A percentile compares a stretch with the other conserved stretches of the same genome.
Conservation (phyloP, 2,888 invertebrate genomes). For the Cantharis lateralis region DNA sequence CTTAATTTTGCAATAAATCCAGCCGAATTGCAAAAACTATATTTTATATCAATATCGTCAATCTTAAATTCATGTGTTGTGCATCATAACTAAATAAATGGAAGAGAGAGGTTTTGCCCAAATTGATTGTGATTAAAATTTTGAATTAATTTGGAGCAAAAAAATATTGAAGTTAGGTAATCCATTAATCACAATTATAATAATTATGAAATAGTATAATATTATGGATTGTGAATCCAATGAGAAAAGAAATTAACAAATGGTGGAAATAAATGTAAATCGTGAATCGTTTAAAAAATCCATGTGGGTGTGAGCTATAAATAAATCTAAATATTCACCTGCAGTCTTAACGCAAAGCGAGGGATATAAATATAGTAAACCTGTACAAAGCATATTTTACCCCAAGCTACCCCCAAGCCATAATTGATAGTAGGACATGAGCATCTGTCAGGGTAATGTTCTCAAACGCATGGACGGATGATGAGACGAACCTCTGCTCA, state of each 20-base stretch:
- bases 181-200: too few relatives aligned
- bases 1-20: neutral
- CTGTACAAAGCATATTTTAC: constrained; percentile 22
- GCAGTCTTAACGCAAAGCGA: constrained; percentile 11
- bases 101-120: neutral
- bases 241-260: too few relatives aligned
- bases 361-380: constrained; percentile 8
- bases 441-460: constrained; percentile 46
- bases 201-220: too few relatives aligned
- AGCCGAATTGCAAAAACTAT: neutral
- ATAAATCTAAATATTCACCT: constrained; percentile 16
- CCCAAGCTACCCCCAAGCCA: constrained; percentile 29
- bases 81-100: neutral
- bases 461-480: constrained; percentile 42
- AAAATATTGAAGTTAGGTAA: neutral
- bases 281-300: neutral
- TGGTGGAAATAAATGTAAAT: neutral
- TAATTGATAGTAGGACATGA: constrained; percentile 45
- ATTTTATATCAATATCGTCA: neutral
- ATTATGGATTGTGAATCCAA: too few relatives aligned
- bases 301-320: neutral
- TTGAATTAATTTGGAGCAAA: neutral
- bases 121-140: neutral
- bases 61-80: neutral
- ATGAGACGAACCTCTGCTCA: constrained; percentile 43